Conservation (phyloP, 1,140 invertebrate species). For the Belonocnema kinseyi region DNA sequence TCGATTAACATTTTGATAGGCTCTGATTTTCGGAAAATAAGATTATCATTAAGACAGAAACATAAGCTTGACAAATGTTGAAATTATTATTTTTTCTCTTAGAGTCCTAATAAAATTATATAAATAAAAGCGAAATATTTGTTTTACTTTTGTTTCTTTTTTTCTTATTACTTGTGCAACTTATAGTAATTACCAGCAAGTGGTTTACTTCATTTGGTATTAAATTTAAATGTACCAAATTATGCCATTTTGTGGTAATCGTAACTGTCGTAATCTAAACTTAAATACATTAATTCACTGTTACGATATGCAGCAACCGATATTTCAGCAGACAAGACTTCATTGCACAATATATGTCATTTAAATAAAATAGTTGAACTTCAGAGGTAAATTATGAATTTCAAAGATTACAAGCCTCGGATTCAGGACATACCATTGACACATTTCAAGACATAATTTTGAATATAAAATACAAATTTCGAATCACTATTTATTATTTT, state of each 20-base stretch:
- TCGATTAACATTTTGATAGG: too few relatives aligned
- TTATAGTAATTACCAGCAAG: background rate
- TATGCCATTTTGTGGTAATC: background rate
- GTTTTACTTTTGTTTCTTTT: background rate
- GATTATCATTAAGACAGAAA: too few relatives aligned
- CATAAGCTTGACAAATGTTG: too few relatives aligned
- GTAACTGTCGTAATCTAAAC: background rate
- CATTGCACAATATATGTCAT: constrained; percentile 3
- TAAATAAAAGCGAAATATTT: background rate
- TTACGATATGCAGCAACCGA: background rate
- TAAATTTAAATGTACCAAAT: background rate
- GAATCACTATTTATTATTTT: too few relatives aligned
- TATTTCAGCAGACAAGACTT: background rate
- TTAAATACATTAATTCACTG: constrained; percentile 27
- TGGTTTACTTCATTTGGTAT: background rate
- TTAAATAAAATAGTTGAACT: background rate
- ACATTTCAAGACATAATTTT: too few relatives aligned
- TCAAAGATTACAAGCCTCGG: too few relatives aligned
- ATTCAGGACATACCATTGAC: too few relatives aligned
- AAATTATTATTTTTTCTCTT: too few relatives aligned
- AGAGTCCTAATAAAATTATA: too few relatives aligned
- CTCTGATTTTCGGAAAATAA: too few relatives aligned
- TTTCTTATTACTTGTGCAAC: background rate
- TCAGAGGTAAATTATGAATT: background rate
- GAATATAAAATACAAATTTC: too few relatives aligned